Evolutionary conservation across 2,797 vertebrate species (phyloP), one percentile per base, ranked within the genome.

Genomic region (Hoplostethus mediterraneus): DNA sequence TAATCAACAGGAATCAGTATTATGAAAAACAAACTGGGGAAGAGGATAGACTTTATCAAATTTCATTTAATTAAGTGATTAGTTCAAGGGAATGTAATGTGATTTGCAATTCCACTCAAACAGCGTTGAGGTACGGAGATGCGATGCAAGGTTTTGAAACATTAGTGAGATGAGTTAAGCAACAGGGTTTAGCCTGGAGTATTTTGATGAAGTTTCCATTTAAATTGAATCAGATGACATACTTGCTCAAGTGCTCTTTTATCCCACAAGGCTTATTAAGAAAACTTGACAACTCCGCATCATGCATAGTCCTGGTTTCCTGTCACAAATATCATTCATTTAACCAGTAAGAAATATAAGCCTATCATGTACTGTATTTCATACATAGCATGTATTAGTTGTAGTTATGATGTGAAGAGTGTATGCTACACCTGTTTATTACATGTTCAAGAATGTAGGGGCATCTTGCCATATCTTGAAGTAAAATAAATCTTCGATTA

Each of bases 51-150:
- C 71, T 71, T 90, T 75, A 92, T 90, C 77, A 73, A 63, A 85
- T 89, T 69, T 77, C 63, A 55, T 87, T 84, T 87, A 87, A 89
- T 88, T 77, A 79, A 79, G 61, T n/a, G 17, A 81, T 85, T 67
- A 77, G 73, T 84, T 82, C 61, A 74, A 87, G 61, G 63, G 71
- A 75, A 70, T 52, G 71, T 84, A 75, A 79, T 72, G 52, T 38
- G 58, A 87, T 85, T 78, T 83, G 56, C 49, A 57, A 80, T 87
- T 81, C 33, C 33, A 69, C 56, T 84, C 75, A 71, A 75, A 67
- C 58, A 54, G 57, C 55, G 48, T 53, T 51, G 60, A 55, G 31
- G 30, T 40, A 56, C 6, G 2, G 54, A 68, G 60, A 10, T 45
- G 63, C 62, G 63, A 10, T 45, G 63, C 62, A 60, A 64, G 52